Percentiles rank a stretch among this genome's conserved stretches.
phyloP scores from a whole-genome alignment of 2,113 vertebrate species.

The Mesoclemmys tuberculata region DNA sequence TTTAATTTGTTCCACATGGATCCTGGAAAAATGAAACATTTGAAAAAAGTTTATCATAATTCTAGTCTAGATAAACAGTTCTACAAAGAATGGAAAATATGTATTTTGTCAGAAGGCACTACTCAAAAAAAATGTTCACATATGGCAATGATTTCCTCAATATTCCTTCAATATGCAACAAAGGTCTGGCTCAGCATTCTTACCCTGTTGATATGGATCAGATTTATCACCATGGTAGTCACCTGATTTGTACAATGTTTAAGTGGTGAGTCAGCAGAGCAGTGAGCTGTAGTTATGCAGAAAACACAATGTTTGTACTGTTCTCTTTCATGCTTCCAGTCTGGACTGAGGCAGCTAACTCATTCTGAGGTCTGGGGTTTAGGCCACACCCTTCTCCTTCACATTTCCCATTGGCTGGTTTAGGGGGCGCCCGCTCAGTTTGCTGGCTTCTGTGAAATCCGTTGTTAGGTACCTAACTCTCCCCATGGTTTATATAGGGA shows the following conservation, averaged over 20 bases:
- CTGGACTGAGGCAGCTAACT: neutral
- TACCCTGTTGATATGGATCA: conserved; percentile 44
- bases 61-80: conserved; percentile 72
- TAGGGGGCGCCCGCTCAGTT: neutral
- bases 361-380: neutral
- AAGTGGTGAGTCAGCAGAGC: conserved; percentile 32
- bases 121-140: conserved; percentile 62
- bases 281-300: neutral
- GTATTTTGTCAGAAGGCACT: conserved; percentile 68
- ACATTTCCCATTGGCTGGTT: neutral
- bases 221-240: conserved; percentile 35
- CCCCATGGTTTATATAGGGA: neutral
- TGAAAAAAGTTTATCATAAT: conserved; percentile 63
- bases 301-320: neutral
- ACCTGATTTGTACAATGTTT: conserved; percentile 18
- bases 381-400: neutral
- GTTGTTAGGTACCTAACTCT: neutral
- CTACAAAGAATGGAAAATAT: conserved; percentile 76
- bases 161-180: conserved; percentile 19
- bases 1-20: conserved; percentile 72
- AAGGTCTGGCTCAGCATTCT: conserved; percentile 27
- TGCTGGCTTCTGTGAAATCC: neutral
- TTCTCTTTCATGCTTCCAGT: neutral
- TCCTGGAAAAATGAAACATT: conserved; percentile 46
- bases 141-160: conserved; percentile 76